These are phyloP conservation scores for Emesis furor DNA, from an alignment of 2,888 invertebrate species.

Conservation along the genomic window DNA sequence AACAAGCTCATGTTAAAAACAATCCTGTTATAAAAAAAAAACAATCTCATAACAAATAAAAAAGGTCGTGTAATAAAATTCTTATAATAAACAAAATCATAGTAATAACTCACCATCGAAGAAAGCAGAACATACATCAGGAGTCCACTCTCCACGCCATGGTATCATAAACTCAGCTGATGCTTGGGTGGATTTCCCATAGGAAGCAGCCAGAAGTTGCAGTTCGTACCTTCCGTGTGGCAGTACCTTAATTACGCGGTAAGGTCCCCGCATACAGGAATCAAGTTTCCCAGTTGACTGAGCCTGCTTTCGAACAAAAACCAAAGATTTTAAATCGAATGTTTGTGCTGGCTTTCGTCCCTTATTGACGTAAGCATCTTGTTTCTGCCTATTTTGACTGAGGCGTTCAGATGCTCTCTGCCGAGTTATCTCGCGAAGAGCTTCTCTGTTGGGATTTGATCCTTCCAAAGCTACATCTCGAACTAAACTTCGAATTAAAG, in stretches of 20 bases:
- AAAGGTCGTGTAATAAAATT: too few species aligned
- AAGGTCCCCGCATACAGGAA: slow-evolving; percentile 63
- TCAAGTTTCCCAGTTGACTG: slow-evolving; percentile 47
- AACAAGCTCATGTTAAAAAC: too few species aligned
- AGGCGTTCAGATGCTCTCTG: slow-evolving; percentile 26
- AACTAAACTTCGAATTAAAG: too few species aligned
- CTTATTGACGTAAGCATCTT: slow-evolving; percentile 43
- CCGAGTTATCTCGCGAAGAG: slow-evolving; percentile 36
- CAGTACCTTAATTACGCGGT: slow-evolving; percentile 42
- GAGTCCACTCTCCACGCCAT: slow-evolving; percentile 45
- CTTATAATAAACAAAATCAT: too few species aligned
- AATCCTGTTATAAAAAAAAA: too few species aligned
- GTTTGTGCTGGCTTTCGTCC: background rate
- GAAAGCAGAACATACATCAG: slow-evolving; percentile 31
- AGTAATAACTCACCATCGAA: background rate
- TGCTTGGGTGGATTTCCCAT: slow-evolving; percentile 53
- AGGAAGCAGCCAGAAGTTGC: slow-evolving; percentile 48
- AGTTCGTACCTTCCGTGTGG: slow-evolving; percentile 53
- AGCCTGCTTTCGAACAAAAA: slow-evolving; percentile 46
- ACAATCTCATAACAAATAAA: too few species aligned
- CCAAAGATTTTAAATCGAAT: slow-evolving; percentile 34
- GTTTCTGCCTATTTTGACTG: slow-evolving; percentile 26
- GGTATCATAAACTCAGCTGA: slow-evolving; percentile 50
- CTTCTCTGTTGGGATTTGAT: slow-evolving; percentile 37
- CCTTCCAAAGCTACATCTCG: background rate